Evolutionary conservation across 92 coral and sea anemone genomes (phyloP), one percentile per base, ranked within the genome.

Genomic region (Phenganax subtilis): DNA sequence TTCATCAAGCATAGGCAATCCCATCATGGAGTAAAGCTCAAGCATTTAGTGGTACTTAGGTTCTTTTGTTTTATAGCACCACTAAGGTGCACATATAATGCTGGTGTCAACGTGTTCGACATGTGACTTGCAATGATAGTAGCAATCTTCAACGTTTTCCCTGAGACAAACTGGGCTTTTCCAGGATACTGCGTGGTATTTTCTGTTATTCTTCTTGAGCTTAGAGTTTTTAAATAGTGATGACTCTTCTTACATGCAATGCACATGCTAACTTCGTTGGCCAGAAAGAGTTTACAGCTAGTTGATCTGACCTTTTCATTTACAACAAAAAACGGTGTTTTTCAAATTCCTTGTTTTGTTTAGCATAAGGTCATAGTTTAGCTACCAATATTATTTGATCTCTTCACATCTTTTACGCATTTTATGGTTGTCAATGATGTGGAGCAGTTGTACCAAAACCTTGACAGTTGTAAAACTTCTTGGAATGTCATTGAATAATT

Each of bases 181-280:
- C 63, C 75, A 28, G 80, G 65, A 51, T 51, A 27, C 59, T 51
- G 54, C 16, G 11, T 12, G 20, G 20, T 20, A 0, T 6, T 55
- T 57, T 55, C 16, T 75, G 31, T 2, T n/a, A 29, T 75, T 57
- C 16, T 62, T 80, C 80, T 55, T 72, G 81, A 28, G 61, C 72
- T 64, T 62, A 86, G 72, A 81, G 89, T 66, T 57, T 85, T 55
- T 9, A 81, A 75, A 29, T 81, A 81, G 54, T 81, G 75, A 51
- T 76, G 59, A 9, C 55, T 68, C 53, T 72, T 57, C 65, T 85
- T 80, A 54, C 89, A 81, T 7, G 55, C 80, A 29, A 51, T 63
- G 58, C 87, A 84, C 44, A 3, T 53, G 1, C 44, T 12, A 20
- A 0, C 12, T 55, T n/a, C 66, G 20, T 55, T 75, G 16, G 80